These are phyloP conservation scores for Aldrovandia affinis DNA, from an alignment of 2,797 vertebrate genomes.

Conservation along the genomic window DNA sequence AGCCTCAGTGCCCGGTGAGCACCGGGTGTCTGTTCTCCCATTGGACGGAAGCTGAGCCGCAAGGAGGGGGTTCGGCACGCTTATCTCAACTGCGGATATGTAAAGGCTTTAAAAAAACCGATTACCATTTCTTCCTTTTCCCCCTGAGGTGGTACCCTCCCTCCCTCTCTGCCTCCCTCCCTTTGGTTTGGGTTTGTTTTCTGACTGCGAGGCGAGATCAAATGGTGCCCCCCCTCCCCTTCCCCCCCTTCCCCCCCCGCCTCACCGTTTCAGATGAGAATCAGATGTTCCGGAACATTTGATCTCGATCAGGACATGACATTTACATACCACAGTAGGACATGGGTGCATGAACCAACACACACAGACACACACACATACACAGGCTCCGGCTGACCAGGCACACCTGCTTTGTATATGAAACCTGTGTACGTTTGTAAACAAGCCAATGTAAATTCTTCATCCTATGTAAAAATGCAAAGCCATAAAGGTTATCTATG, in stretches of 20 bases:
- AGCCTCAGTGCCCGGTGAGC: not conserved
- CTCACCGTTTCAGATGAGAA: not conserved
- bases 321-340: constrained; percentile 26
- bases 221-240: too few relatives aligned
- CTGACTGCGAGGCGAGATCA: not conserved
- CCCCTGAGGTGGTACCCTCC: not conserved
- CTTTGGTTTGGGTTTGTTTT: not conserved
- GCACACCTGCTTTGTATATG: too few relatives aligned
- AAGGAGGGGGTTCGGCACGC: not conserved
- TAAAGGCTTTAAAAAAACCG: not conserved
- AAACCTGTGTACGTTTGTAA: too few relatives aligned
- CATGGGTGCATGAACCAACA: too few relatives aligned
- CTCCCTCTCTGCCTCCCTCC: not conserved
- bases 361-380: not conserved
- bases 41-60: not conserved
- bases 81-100: not conserved
- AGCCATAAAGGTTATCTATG: too few relatives aligned
- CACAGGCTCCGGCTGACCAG: not conserved
- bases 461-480: too few relatives aligned
- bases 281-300: constrained; percentile 18
- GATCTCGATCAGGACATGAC: not conserved
- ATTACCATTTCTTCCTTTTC: not conserved
- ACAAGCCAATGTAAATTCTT: too few relatives aligned
- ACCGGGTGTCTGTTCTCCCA: not conserved
- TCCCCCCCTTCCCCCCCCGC: not conserved